A percentile compares a stretch with the other conserved stretches of the same genome.
These are phyloP conservation scores for Micrastur ruficollis DNA, from an alignment of 2,797 vertebrate species.

Conservation along the genomic window DNA sequence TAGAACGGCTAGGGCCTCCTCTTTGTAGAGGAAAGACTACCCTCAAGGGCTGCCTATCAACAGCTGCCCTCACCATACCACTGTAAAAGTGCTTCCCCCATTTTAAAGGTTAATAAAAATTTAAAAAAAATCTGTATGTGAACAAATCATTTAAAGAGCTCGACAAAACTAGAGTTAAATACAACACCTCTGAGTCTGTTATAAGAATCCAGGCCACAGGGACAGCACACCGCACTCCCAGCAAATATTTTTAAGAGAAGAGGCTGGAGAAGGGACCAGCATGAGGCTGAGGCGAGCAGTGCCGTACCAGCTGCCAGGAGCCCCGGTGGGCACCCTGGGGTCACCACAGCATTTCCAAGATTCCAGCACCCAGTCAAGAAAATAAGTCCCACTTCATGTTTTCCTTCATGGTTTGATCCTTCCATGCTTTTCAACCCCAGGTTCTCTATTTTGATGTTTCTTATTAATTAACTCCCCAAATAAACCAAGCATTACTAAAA, in stretches of 20 bases:
- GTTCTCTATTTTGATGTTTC: not conserved
- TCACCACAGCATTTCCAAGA: not conserved
- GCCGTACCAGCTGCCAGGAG: fast-evolving
- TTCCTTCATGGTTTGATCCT: not conserved
- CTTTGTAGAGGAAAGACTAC: not conserved
- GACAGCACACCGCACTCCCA: fast-evolving
- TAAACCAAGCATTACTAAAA: fast-evolving
- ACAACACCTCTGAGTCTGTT: fast-evolving
- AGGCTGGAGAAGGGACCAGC: not conserved
- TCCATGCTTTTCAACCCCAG: not conserved
- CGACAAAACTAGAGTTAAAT: not conserved
- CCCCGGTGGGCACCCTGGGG: fast-evolving
- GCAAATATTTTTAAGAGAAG: not conserved
- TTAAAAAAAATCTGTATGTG: fast-evolving
- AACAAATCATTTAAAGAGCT: not conserved
- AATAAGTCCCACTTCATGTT: fast-evolving
- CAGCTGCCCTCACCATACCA: not conserved
- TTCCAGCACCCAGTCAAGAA: fast-evolving
- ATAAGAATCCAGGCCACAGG: fast-evolving
- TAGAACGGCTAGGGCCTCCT: not conserved
- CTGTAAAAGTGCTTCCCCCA: not conserved
- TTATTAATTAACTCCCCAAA: not conserved
- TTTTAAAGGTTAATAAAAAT: not conserved
- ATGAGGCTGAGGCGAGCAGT: fast-evolving
- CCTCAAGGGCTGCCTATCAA: not conserved